Conservation (phyloP, 2,888 invertebrate species). For the Nomada lathburiana region DNA sequence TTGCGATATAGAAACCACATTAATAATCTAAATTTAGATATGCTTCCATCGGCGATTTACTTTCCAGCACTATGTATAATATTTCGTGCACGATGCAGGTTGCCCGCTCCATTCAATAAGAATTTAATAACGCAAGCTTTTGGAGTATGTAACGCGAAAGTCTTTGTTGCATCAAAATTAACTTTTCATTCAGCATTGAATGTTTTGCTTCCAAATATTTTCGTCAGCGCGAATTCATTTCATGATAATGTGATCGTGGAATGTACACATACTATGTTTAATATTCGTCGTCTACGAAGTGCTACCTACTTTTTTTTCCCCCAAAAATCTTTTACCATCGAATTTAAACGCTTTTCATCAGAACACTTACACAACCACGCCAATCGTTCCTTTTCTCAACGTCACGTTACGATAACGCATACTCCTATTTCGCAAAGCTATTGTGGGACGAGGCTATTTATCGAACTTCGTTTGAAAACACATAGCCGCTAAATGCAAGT, state of each 20-base stretch:
- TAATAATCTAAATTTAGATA: too few species aligned
- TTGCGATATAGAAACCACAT: too few species aligned
- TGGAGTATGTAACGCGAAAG: neutral
- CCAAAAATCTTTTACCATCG: neutral
- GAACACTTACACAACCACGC: neutral
- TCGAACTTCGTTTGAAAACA: conserved; percentile 20
- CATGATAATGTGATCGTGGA: too few species aligned
- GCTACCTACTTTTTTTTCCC: neutral
- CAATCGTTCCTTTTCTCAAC: neutral
- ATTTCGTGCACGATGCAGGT: neutral
- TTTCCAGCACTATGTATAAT: neutral
- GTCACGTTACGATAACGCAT: neutral
- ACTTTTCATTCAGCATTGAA: too few species aligned
- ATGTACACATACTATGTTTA: too few species aligned
- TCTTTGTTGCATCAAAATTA: neutral
- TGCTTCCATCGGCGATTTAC: neutral
- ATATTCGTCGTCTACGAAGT: too few species aligned
- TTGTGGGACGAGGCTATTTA: conserved; percentile 31
- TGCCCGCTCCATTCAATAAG: neutral
- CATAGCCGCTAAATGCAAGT: conserved; percentile 31
- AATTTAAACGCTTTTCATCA: neutral
- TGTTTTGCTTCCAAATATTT: too few species aligned
- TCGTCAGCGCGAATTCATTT: too few species aligned
- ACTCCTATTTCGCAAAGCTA: conserved; percentile 5
- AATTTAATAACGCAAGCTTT: neutral